Evolutionary conservation across 2,113 vertebrate species (phyloP), one percentile per base, ranked within the genome.

Genomic region (Orthonyx spaldingii): DNA sequence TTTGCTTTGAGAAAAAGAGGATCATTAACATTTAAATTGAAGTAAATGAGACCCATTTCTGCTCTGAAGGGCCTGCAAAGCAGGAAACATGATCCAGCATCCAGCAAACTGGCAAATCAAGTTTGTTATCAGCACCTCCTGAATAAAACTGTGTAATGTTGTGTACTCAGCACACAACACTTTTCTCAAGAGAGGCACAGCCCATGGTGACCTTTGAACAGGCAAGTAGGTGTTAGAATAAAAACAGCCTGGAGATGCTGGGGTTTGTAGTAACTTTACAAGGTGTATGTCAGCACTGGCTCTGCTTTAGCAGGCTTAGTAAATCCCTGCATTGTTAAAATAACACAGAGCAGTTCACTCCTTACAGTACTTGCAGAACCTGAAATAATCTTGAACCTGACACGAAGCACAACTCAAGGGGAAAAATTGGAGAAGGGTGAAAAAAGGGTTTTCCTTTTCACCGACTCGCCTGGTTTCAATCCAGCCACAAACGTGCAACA

Each of bases 11-110:
- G 89, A 81, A 96, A 80, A 75, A 76, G 22, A 46, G 27, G 35
- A 84, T 85, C 87, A 89, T 96, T 96, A 97, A 96, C 94, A 96
- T 96, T 95, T 94, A 96, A 96, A 96, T 94, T 88, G 80, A 94
- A 96, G 84, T 66, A 95, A 96, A 97, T 95, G 86, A 94, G 84
- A 92, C 75, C 82, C 65, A 89, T 94, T 97, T 89, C 71, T 85
- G 56, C 52, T 46, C 26, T 37, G 74, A 92, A 88, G 12, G 20
- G 79, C 52, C 72, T 78, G 87, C 70, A 87, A 83, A 84, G 88
- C 74, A 92, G 72, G 87, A 96, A 97, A 95, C 83, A 91, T 30
- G 74, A 93, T 80, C 80, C 30, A 85, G 89, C 87, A 90, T 75
- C 85, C 60, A 87, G 79, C 68, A 87, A 96, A 96, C 76, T 6